Evolutionary conservation across 2,888 invertebrate genomes (phyloP), one percentile per base, ranked within the genome.

Genomic region (Drosophila yooni): DNA sequence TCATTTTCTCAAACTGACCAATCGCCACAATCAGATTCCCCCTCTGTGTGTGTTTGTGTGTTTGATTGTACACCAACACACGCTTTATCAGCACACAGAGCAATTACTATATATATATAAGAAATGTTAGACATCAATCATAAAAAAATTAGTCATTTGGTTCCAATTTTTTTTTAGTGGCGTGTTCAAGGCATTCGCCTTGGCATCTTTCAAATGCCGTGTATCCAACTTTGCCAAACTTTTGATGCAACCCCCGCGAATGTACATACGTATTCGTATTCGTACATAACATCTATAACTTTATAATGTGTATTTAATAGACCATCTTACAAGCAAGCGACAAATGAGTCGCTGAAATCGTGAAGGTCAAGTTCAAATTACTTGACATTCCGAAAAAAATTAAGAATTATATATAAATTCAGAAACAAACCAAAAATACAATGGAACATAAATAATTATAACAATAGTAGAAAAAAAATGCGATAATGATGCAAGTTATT

Each of bases 241-340:
- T 79, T 72, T 71, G 34, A 33, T 56, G 38, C 88, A 68, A 58
- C 88, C 90, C 90, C 59, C 86, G 88, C 79, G 61, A 21, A 48
- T 21, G 52, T 27, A 46, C 40, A 64, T 31, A 43, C 5, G 29
- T 48, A 10, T 29, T 33, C 10, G 34, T 11, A 38, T 31, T 40
- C 40, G 63, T 68, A 70, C 57, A 54, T 65, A 63, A 51, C 62
- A 63, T 57, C 64, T 64, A 83, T 74, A 60, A 57, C 66, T 70
- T 71, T 76, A 89, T 85, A 89, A 89, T 82, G 86, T 85, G 53
- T 82, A 80, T 90, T 85, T 88, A 82, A 89, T 89, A 89, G 86
- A 70, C 80, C 70, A 82, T 82, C 76, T 89, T 88, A 89, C 85
- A 85, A 88, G 88, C 85, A 57, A 85, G 76, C 83, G 86, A 85